Conservation (phyloP, 2,888 invertebrate genomes). For the Dryadula phaetusa region DNA sequence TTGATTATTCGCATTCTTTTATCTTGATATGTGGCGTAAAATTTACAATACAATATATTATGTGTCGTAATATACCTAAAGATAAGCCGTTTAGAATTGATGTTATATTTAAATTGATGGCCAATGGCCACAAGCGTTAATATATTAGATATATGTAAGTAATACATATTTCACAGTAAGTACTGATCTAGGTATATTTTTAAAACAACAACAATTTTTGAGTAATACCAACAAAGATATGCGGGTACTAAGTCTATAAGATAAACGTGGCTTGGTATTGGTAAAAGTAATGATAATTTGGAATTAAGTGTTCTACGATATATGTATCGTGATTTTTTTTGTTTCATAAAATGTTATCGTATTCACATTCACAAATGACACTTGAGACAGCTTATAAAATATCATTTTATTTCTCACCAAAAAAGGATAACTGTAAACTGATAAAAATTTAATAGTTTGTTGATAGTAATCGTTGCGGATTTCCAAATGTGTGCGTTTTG, state of each 20-base stretch:
- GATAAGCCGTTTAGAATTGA: neutral
- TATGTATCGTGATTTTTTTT: neutral
- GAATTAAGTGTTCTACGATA: neutral
- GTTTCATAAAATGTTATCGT: neutral
- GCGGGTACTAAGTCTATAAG: neutral
- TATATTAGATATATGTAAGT: neutral
- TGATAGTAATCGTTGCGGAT: constrained; percentile 41
- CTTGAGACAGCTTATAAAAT: neutral
- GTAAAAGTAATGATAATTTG: neutral
- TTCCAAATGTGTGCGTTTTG: constrained; percentile 51
- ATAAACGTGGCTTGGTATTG: neutral
- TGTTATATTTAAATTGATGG: neutral
- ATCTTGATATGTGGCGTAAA: constrained; percentile 2
- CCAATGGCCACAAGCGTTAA: neutral
- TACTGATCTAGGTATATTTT: neutral
- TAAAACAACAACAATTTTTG: neutral
- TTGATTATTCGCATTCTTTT: constrained; percentile 43
- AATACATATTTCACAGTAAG: neutral
- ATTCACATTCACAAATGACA: neutral
- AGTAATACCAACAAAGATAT: neutral
- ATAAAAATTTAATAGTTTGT: neutral
- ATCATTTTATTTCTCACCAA: neutral
- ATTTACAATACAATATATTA: constrained; percentile 1
- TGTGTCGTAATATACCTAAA: neutral
- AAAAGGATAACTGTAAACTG: neutral